Base-by-base conservation (phyloP, 2,888 invertebrate genomes). In the Drosophila austrosaltans region DNA sequence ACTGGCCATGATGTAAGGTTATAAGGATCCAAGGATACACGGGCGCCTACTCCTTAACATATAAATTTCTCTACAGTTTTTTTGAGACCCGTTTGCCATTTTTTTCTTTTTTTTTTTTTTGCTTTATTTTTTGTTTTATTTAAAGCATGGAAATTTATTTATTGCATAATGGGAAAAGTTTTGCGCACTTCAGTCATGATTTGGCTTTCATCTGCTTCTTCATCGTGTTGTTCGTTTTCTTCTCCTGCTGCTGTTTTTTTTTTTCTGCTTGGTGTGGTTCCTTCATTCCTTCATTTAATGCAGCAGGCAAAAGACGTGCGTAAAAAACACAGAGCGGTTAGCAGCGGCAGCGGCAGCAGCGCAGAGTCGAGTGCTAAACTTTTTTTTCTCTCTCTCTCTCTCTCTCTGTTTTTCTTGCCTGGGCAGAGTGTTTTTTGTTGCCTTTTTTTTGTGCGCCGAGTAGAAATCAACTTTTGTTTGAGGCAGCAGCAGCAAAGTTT, bases 91-190 rank as follows among this genome's bases (percentile, higher is more conserved):
- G 22, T 48, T 48, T 48, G 48, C 40, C 40, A 40, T 40, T n/a
- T 39, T 10, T 2, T 36, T 36, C 6, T 36, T 39, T 39, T 39
- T 39, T 22, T 48, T 48, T 44, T 22, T 22, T 22, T 48, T 42
- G 28, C 30, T 48, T 48, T 48, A 48, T 48, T 48, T 48, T 48
- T 48, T 68, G 68, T 63, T 63, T 63, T 81, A 66, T 82, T 82
- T 79, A 81, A 85, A 77, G 75, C 79, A 82, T 77, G 77, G 72
- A 85, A 84, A 87, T 84, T 82, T 73, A 81, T 84, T 85, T 82
- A 84, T 85, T 84, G 82, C 82, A 87, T 87, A 87, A 86, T 86
- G 83, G 86, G 81, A 86, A 87, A 86, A 86, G 81, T 86, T 86
- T 87, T 82, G 75, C 48, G 48, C 81, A 79, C 86, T 86, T 85